Base-by-base conservation (phyloP, 2,113 vertebrate genomes). In the Silurus meridionalis region DNA sequence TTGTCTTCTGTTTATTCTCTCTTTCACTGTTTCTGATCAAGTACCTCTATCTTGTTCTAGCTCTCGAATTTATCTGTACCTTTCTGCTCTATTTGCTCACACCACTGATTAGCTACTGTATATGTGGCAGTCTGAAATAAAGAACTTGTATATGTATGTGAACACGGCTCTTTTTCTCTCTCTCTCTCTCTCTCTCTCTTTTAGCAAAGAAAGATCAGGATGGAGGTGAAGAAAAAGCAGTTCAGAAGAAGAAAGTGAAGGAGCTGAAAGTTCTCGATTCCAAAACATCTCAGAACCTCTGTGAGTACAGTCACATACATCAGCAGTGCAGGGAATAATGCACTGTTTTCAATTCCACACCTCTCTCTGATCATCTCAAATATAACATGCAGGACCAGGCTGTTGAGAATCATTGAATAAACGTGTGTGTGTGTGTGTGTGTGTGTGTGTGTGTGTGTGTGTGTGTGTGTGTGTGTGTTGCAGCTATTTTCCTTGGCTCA, bases 401-500 rank as follows among this genome's bases (percentile, higher is more conserved):
- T 72, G 8, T 52, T 13, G 19, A 53, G 21, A 52, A 11, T 37
- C 5, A 1, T 46, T 46, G 15, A 60, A 21, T 80, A 8, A 60
- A 46, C 8, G n/a, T 19, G 2, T 2, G 28, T 37, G 28, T 37
- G 28, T 37, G 28, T 37, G 28, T 37, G n/a, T n/a, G n/a, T n/a
- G n/a, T n/a, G 5, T 79, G 14, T 53, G n/a, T 2, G 28, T 85
- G 77, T 67, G 50, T 78, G 0, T 83, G 46, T 17, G 21, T 58
- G 10, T 81, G 52, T 84, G 50, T 74, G 37, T 88, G 23, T 83
- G 58, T 87, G 53, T 57, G 61, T 86, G 11, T 85, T 85, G 17
- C 90, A 97, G 96, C 95, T 9, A 96, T 97, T 91, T 98, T 97
- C 87, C 87, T 97, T 93, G 95, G 96, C 52, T 97, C 97, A 0